Evolutionary conservation across 2,888 invertebrate genomes (phyloP).

Genomic region (Acronicta aceris): DNA sequence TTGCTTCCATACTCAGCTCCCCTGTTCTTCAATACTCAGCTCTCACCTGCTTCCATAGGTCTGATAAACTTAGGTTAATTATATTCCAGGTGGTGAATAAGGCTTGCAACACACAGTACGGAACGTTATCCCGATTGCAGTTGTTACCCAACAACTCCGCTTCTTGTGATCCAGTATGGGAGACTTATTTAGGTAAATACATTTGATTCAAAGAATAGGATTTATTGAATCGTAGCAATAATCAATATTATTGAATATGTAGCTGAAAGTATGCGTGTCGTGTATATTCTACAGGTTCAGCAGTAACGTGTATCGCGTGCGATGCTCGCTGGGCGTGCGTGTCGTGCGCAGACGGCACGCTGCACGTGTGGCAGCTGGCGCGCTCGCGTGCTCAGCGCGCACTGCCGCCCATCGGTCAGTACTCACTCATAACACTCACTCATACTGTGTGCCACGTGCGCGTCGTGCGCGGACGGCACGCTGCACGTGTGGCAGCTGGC

Average conservation of each 20-base stretch:
- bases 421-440: background rate
- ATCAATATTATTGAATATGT: background rate
- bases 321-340: conserved; percentile 90
- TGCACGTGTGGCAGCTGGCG: conserved; percentile 90
- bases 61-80: background rate
- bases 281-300: conserved; percentile 79
- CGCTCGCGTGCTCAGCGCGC: conserved; percentile 70
- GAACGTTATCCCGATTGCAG: conserved; percentile 89
- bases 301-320: conserved; percentile 90
- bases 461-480: conserved; percentile 91
- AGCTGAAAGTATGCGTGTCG: background rate
- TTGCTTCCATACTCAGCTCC: background rate
- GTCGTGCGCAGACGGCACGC: conserved; percentile 91
- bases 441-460: conserved; percentile 79
- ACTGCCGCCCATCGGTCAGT: conserved; percentile 88
- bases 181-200: conserved; percentile 90
- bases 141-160: conserved; percentile 87
- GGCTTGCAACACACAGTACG: conserved; percentile 89
- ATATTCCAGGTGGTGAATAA: conserved; percentile 82
- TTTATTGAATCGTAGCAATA: too few relatives aligned
- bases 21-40: background rate
- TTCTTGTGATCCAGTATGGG: conserved; percentile 91
- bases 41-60: background rate
- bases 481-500: conserved; percentile 90
- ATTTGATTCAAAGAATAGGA: too few relatives aligned